Base-by-base conservation (phyloP, 2,113 vertebrate species). In the Prolemur simus region DNA sequence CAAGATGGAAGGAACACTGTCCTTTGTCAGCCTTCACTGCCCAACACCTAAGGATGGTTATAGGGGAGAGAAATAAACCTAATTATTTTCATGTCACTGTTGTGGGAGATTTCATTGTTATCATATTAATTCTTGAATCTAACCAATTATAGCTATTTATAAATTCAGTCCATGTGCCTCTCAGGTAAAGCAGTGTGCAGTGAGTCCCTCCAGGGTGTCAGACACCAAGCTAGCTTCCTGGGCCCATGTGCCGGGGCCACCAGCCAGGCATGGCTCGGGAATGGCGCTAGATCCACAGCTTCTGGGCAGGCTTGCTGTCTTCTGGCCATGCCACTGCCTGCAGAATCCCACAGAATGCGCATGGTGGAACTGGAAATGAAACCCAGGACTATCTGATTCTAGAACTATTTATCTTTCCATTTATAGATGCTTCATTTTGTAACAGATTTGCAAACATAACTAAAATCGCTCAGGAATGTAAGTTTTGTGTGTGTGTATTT, bases 361-460 rank as follows among this genome's bases (percentile, higher is more conserved):
- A 1, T 29, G 8, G 20, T 14, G 20, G 34, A 29, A 66, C 60
- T 78, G 63, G 47, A 81, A 66, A 37, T n/a, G 45, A 27, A 87
- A 71, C 68, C 18, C 5, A 11, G 21, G 34, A 52, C 25, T 25
- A 2, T 37, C 34, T 49, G 17, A 77, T 8, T 93, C 86, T 66
- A n/a, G 18, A 68, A 76, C 37, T 69, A 5, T 34, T 91, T 76
- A 39, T 69, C 83, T 96, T 91, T 64, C 87, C 18, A 76, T 25
- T 73, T 80, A 29, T 9, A 83, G 47, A 63, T 56, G 34, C 82
- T 90, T 58, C 13, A 78, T 64, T 77, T 92, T 66, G 17, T 63
- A 76, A 66, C 29, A 58, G 37, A 82, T 86, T 73, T 89, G 83
- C 18, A 32, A 92, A 89, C 47, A 39, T 1, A 56, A 56, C 45